phyloP scores from a whole-genome alignment of 1,140 invertebrate species.

The Solen grandis region DNA sequence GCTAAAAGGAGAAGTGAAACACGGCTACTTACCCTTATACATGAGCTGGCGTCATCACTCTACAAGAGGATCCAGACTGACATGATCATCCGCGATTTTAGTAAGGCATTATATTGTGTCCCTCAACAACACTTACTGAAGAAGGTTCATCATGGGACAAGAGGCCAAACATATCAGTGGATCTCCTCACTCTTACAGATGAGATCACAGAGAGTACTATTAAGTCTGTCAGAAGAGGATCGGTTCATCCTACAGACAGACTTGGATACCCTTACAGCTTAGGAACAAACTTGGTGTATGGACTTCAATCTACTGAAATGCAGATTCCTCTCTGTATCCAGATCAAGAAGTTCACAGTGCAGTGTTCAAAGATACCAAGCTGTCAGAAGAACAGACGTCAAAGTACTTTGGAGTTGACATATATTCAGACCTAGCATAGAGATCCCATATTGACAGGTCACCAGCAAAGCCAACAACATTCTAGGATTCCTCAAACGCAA shows the following conservation, averaged over 20 bases:
- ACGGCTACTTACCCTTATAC: neutral
- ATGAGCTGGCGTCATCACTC: neutral
- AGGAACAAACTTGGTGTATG: neutral
- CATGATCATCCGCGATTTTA: neutral
- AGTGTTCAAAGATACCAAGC: neutral
- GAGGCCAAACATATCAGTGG: neutral
- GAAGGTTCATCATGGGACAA: neutral
- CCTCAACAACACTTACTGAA: neutral
- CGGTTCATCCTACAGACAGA: neutral
- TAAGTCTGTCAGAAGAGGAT: neutral
- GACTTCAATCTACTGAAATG: neutral
- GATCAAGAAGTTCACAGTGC: neutral
- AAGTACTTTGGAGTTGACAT: too few species aligned
- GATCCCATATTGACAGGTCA: neutral
- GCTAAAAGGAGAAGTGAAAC: neutral
- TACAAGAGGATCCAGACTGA: neutral
- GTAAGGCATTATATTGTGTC: neutral
- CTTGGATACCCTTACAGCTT: neutral
- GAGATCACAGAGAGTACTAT: neutral
- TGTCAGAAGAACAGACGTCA: neutral
- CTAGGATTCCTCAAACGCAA: too few species aligned
- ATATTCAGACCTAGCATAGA: neutral
- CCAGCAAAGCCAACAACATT: neutral
- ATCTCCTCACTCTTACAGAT: neutral
- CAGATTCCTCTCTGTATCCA: neutral